Conservation (phyloP, 1,140 invertebrate species). For the Apis cerana region DNA sequence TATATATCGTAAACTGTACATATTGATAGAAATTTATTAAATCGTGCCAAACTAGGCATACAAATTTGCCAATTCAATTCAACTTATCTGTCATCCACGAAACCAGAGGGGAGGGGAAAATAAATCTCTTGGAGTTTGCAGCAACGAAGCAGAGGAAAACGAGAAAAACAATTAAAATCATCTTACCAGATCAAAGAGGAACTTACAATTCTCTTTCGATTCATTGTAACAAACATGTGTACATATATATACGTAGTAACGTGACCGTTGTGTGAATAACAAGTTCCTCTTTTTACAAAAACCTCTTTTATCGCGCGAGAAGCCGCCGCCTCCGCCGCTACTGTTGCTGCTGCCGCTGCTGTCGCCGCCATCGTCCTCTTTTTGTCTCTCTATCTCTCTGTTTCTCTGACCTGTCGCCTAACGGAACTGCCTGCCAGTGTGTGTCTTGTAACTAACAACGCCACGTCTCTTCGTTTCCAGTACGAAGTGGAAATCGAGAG, state of each 20-base stretch:
- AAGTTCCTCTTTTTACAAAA: conserved; percentile 33
- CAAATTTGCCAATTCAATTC: background rate
- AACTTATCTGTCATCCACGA: background rate
- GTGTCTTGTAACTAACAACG: conserved; percentile 76
- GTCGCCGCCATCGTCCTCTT: background rate
- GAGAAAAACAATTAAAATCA: background rate
- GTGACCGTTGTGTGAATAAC: conserved; percentile 41
- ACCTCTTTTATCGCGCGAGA: background rate
- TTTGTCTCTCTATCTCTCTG: background rate
- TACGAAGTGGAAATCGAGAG: conserved; percentile 90
- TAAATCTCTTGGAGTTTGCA: background rate
- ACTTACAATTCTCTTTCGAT: conserved; percentile 26
- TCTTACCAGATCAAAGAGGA: conserved; percentile 28
- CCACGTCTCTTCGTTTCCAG: conserved; percentile 77
- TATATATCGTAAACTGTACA: too few species aligned
- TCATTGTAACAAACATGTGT: conserved; percentile 14
- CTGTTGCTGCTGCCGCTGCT: too few species aligned
- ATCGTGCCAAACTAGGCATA: too few species aligned
- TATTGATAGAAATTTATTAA: too few species aligned
- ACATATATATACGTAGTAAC: conserved; percentile 19
- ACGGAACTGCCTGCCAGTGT: conserved; percentile 21
- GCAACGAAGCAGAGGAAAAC: background rate
- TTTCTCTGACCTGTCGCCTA: conserved; percentile 26
- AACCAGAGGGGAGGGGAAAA: background rate
- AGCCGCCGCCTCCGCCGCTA: background rate